Evolutionary conservation across 2,797 vertebrate genomes (phyloP).

Genomic region (Melanotaenia pygmaea): DNA sequence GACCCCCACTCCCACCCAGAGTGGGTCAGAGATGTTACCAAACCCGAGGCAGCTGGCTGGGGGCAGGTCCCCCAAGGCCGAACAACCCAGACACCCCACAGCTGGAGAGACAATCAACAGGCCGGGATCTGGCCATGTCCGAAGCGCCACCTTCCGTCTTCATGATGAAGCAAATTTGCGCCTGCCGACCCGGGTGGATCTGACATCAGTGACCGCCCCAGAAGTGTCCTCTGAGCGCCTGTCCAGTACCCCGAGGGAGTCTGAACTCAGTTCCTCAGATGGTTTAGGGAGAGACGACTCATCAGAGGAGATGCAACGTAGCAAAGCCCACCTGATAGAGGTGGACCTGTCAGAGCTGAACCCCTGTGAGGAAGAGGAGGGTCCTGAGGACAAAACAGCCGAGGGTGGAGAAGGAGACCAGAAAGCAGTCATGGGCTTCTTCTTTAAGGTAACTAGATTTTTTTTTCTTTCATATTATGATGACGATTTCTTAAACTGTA

Average conservation of each 20-base stretch:
- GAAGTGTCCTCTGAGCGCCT: constrained; percentile 76
- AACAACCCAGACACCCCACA: constrained; percentile 58
- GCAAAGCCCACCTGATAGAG: constrained; percentile 90
- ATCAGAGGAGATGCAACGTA: constrained; percentile 84
- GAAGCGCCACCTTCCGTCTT: constrained; percentile 81
- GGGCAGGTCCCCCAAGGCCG: constrained; percentile 82
- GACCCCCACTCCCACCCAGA: constrained; percentile 86
- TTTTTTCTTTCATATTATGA: not conserved
- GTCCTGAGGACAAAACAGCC: constrained; percentile 49
- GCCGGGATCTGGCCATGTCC: constrained; percentile 78
- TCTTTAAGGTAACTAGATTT: constrained; percentile 91
- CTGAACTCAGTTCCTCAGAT: constrained; percentile 75
- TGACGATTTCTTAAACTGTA: not conserved
- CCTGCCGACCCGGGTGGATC: constrained; percentile 76
- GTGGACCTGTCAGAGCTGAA: constrained; percentile 92
- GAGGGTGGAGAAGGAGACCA: constrained; percentile 86
- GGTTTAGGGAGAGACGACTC: constrained; percentile 79
- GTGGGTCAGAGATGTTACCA: constrained; percentile 78
- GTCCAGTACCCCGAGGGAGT: constrained; percentile 68
- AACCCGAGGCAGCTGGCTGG: constrained; percentile 79
- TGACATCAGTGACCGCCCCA: constrained; percentile 33
- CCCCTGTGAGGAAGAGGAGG: constrained; percentile 82
- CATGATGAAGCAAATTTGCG: constrained; percentile 89
- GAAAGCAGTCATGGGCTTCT: constrained; percentile 94
- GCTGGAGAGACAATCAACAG: constrained; percentile 63